Base-by-base conservation (phyloP, 2,113 vertebrate species). In the Asarcornis scutulata region DNA sequence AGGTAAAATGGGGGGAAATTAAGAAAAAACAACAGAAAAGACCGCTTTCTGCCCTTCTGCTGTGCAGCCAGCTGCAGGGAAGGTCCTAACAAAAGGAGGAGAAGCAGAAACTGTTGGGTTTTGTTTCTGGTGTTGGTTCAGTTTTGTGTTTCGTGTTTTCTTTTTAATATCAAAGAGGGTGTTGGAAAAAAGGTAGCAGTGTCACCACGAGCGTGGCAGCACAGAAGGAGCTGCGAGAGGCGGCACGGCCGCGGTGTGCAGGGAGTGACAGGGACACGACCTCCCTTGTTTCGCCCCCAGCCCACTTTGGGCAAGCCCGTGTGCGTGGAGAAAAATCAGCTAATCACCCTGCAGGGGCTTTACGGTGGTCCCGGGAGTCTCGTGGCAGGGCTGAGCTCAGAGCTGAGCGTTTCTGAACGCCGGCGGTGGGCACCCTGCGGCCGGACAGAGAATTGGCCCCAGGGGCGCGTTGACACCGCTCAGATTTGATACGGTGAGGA, bases 181-280 rank as follows among this genome's bases (percentile, higher is more conserved):
- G 75, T 25, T 52, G 36, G 55, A 25, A 68, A 10, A 63, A 26
- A 31, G 60, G 38, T 53, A 18, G 10, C 21, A 3, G 63, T 67
- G 79, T 29, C 58, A 3, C 7, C 4, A 18, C 1, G 21, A 0
- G 44, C 4, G 50, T 31, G 44, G 2, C 1, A 4, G 17, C 0
- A 1, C 29, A 75, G 29, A 5, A 6, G 48, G n/a, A 2, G 91
- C 46, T 48, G 8, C 5, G 52, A 14, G 52, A 21, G 52, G 26
- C 26, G 62, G 20, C 3, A 1, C 1, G 23, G 29, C 52, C 53
- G 44, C 21, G 46, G 20, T 48, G 72, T 66, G 78, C 66, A 11
- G 59, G 32, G 42, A 9, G 50, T 8, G 14, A 40, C 40, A 38
- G 82, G 8, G 52, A 13, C 66, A 11, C 22, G 26, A 1, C 52